Evolutionary conservation across 2,888 invertebrate species (phyloP).

Genomic region (Sesia apiformis): DNA sequence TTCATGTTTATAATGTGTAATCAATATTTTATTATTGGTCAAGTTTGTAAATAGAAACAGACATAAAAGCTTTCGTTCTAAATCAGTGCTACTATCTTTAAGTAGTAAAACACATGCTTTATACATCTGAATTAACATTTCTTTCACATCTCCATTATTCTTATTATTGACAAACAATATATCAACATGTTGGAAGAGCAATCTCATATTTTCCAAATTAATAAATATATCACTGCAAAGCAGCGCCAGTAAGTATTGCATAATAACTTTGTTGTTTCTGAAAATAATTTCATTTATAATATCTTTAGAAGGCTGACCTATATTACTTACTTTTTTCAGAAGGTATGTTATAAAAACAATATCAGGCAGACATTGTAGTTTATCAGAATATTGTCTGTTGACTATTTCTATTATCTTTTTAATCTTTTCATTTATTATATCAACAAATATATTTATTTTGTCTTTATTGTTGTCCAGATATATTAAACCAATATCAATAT

Average conservation of each 20-base stretch:
- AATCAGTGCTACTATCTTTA: conserved; percentile 21
- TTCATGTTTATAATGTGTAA: conserved; percentile 26
- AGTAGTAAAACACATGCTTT: conserved; percentile 32
- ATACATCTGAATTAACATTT: conserved; percentile 31
- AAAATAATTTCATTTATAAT: conserved; percentile 16
- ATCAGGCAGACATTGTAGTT: conserved; percentile 33
- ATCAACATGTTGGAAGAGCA: conserved; percentile 24
- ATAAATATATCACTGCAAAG: conserved; percentile 27
- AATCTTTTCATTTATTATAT: conserved; percentile 28
- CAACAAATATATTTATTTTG: conserved; percentile 21
- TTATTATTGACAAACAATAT: conserved; percentile 9
- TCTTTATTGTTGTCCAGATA: conserved; percentile 30
- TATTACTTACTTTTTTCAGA: conserved; percentile 21
- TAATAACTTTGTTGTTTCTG: conserved; percentile 26
- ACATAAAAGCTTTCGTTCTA: conserved; percentile 35
- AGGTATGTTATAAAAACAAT: conserved; percentile 32
- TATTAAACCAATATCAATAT: conserved; percentile 34
- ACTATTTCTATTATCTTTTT: conserved; percentile 27
- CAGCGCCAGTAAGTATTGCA: conserved; percentile 32
- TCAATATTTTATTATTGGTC: conserved; percentile 18
- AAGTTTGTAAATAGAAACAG: conserved; percentile 33
- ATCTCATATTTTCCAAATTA: conserved; percentile 24
- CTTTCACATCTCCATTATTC: conserved; percentile 16
- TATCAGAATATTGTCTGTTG: conserved; percentile 43
- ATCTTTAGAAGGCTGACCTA: conserved; percentile 7